Evolutionary conservation across 2,797 vertebrate genomes (phyloP), one percentile per base, ranked within the genome.

Genomic region (Ptychobarbus kaznakovi): DNA sequence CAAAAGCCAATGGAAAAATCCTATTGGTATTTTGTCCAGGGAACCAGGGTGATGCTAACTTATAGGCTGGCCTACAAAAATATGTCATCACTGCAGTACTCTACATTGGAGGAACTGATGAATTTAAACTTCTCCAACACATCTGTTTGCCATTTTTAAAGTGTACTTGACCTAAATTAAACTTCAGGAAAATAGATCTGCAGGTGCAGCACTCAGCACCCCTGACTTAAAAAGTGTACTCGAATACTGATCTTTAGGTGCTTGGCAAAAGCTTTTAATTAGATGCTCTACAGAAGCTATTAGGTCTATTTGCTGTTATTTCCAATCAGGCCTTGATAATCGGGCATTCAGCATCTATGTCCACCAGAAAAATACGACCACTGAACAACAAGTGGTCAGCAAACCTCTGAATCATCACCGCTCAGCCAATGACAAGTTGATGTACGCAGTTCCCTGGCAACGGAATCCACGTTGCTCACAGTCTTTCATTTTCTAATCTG

Each of bases 401-500:
- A 81, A 90, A 87, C 86, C 80, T 12, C 72, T 84, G 87, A 91
- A 86, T 91, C 88, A 89, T 85, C 75, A 38, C 25, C 3, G 35
- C 22, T 22, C 74, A 84, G 88, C 91, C 85, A 58, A 77, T 81
- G 86, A 88, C 88, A 86, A 72, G 44, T 79, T 87, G 28, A 93
- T 91, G 89, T 87, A 90, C 90, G 85, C 83, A 8, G 85, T 75
- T 72, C 56, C 38, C 18, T 18, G 91, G 89, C 85, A 82, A 80
- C 77, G 68, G 38, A 66, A 83, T 87, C 86, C n/a, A 32, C 25
- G 76, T 80, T 85, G 76, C 72, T 87, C 66, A 32, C 80, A n/a
- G 81, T 87, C 85, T 87, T 83, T 61, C 61, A 84, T 82, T 87
- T 90, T 92, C 88, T 87, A 86, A 90, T 91, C 82, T 83, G 58